Base-by-base conservation (phyloP, 2,113 vertebrate genomes). In the Macroglossus sobrinus region DNA sequence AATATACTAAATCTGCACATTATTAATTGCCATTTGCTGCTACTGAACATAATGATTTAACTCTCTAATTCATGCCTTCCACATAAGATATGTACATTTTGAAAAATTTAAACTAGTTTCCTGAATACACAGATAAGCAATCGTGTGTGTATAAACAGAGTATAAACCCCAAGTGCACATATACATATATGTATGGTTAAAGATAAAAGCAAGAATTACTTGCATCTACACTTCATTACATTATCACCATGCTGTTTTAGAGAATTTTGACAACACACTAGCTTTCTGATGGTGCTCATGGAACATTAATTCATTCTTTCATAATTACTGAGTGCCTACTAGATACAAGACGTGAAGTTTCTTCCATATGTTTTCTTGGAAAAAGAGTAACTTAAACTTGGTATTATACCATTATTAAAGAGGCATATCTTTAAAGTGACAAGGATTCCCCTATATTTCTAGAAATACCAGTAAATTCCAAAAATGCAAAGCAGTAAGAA, bases 1-100 rank as follows among this genome's bases (percentile, higher is more conserved):
- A 79, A 96, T 80, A 95, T 63, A 96, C 75, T 93, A 97, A 96
- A 96, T 94, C 43, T 93, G 91, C 14, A 82, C 2, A 5, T 97
- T 97, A 97, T 91, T 97, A 97, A 97, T 97, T 96, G 94, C 88
- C 61, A 88, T 78, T 97, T 93, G 64, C 59, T 84, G 96, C 94
- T 86, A 28, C 12, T 12, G 79, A 80, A 74, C 59, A 26, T 95
- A 89, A 35, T 93, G 96, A 84, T 94, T 53, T 66, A 92, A 97
- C 97, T 95, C 68, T 97, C 95, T 96, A 93, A 88, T 96, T 97
- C 96, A 91, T 45, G 16, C 11, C 63, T 96, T 93, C 86, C 22
- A 95, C 4, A 38, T 38, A 69, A 74, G n/a, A 92, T 40, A 47
- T 24, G 59, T 86, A 86, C 28, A 63, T 79, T 87, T 84, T 64